phyloP scores from a whole-genome alignment of 2,888 invertebrate genomes.

The Tetragonisca angustula region DNA sequence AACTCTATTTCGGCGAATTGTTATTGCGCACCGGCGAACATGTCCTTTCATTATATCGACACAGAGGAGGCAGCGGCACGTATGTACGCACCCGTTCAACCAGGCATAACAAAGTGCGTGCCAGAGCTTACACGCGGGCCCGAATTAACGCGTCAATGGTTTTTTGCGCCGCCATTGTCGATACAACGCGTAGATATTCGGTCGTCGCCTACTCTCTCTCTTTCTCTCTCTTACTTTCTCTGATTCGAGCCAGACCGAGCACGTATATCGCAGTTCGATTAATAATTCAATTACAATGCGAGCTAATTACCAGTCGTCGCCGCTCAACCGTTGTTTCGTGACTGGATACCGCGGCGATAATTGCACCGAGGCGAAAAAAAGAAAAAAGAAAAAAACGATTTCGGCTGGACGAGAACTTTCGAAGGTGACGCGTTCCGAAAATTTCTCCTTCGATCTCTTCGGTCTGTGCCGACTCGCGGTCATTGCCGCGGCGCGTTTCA shows the following conservation, averaged over 20 bases:
- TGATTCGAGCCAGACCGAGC: slow-evolving; percentile 34
- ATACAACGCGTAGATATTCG: slow-evolving; percentile 57
- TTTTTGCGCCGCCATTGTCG: slow-evolving; percentile 53
- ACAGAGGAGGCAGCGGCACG: background rate
- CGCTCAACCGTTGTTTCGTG: slow-evolving; percentile 21
- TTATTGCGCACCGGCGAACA: slow-evolving; percentile 56
- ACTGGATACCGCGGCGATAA: slow-evolving; percentile 14
- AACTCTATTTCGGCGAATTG: slow-evolving; percentile 60
- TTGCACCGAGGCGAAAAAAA: slow-evolving; percentile 34
- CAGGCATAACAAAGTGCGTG: slow-evolving; percentile 28
- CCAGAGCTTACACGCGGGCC: background rate
- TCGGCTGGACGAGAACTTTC: no score
- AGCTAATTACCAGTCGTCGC: slow-evolving; percentile 59
- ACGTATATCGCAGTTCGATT: slow-evolving; percentile 64
- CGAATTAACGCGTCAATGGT: slow-evolving; percentile 53
- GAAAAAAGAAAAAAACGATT: no score
- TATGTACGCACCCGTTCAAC: background rate
- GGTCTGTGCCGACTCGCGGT: background rate
- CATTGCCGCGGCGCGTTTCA: background rate
- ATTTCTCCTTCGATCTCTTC: background rate
- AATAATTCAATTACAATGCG: slow-evolving; percentile 66
- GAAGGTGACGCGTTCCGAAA: background rate
- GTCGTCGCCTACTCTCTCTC: slow-evolving; percentile 9
- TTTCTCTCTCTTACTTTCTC: no score
- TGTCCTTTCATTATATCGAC: slow-evolving; percentile 57